Conservation (phyloP, 2,888 invertebrate species). For the Lymantria monacha region DNA sequence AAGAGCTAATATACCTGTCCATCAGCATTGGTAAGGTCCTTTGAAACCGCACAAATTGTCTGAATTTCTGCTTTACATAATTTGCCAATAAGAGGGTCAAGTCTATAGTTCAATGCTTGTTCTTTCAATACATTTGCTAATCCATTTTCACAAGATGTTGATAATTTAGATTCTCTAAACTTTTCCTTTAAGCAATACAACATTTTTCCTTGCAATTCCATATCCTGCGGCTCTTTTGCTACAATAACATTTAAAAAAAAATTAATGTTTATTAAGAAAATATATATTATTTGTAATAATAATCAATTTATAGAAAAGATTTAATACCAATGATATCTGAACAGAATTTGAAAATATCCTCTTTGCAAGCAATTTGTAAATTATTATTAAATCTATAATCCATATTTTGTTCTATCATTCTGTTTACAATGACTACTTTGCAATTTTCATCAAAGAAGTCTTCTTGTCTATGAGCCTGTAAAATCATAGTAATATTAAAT, state of each 20-base stretch:
- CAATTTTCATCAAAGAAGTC: slow-evolving; percentile 91
- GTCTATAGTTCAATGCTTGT: slow-evolving; percentile 93
- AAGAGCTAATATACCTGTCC: slow-evolving; percentile 57
- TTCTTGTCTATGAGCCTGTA: slow-evolving; percentile 87
- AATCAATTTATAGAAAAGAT: slow-evolving; percentile 3
- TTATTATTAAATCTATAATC: slow-evolving; percentile 95
- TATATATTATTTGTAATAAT: slow-evolving; percentile 4
- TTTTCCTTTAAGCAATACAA: slow-evolving; percentile 92
- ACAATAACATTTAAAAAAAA: slow-evolving; percentile 16
- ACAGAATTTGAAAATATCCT: slow-evolving; percentile 88
- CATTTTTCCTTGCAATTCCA: slow-evolving; percentile 91
- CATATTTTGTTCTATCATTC: slow-evolving; percentile 94
- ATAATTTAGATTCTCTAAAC: slow-evolving; percentile 88
- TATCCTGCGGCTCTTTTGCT: slow-evolving; percentile 81
- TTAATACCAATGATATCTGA: slow-evolving; percentile 67
- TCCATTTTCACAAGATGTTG: slow-evolving; percentile 90
- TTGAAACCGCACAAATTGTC: slow-evolving; percentile 82
- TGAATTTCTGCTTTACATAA: slow-evolving; percentile 90
- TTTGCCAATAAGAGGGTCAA: slow-evolving; percentile 92
- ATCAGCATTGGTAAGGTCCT: slow-evolving; percentile 71
- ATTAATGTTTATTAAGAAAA: slow-evolving; percentile 6
- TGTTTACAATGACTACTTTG: slow-evolving; percentile 90
- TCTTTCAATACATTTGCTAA: slow-evolving; percentile 91
- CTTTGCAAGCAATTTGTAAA: slow-evolving; percentile 89
- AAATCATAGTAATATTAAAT: slow-evolving; percentile 18